phyloP scores from a whole-genome alignment of 2,113 vertebrate genomes.

The Seriola quinqueradiata region DNA sequence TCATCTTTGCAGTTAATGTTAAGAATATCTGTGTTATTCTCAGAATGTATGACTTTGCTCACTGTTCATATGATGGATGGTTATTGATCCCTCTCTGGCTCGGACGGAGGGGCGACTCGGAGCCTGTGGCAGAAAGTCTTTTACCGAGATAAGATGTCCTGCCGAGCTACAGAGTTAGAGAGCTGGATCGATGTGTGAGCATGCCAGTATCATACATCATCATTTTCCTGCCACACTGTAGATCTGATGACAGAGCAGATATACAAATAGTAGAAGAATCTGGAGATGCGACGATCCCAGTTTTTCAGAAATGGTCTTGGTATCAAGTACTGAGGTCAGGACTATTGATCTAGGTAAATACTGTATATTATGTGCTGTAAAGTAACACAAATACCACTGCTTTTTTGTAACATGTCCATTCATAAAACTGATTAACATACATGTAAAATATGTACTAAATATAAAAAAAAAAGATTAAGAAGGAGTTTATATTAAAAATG shows the following conservation, averaged over 20 bases:
- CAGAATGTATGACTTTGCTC: conserved; percentile 32
- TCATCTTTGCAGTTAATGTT: background rate
- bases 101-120: conserved; percentile 32
- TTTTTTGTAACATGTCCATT: too few relatives aligned
- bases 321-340: background rate
- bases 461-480: too few relatives aligned
- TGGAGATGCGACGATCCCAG: background rate
- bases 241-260: conserved; percentile 8
- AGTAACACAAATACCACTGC: too few relatives aligned
- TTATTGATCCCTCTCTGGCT: conserved; percentile 57
- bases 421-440: too few relatives aligned
- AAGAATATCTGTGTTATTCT: conserved; percentile 14
- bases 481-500: too few relatives aligned
- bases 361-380: too few relatives aligned
- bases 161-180: background rate
- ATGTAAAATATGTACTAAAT: too few relatives aligned
- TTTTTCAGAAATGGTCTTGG: background rate
- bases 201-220: conserved; percentile 47
- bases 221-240: conserved; percentile 20
- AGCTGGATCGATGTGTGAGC: conserved; percentile 54
- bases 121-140: conserved; percentile 13
- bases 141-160: conserved; percentile 42
- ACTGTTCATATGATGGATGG: conserved; percentile 48
- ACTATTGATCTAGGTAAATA: background rate
- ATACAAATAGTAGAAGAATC: background rate